Conservation (phyloP, 2,797 vertebrate species). For the Taenioides sp. region DNA sequence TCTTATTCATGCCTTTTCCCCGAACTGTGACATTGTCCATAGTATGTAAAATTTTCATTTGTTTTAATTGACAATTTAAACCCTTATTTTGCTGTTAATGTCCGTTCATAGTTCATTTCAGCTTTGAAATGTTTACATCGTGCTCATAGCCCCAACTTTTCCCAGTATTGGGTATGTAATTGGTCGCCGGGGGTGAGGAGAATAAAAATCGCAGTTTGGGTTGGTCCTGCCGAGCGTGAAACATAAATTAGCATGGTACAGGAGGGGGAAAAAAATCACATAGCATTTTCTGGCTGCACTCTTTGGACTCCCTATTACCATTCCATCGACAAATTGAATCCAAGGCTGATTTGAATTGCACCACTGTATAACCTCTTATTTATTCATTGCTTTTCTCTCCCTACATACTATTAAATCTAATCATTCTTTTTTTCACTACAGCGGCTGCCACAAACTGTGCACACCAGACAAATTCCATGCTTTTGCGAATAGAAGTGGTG, state of each 20-base stretch:
- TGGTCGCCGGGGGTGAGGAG: constrained; percentile 31
- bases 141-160: neutral
- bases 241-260: constrained; percentile 72
- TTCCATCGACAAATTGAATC: constrained; percentile 77
- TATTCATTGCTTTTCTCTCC: constrained; percentile 80
- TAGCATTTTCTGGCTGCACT: constrained; percentile 66
- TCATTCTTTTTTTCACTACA: constrained; percentile 64
- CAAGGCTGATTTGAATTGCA: constrained; percentile 80
- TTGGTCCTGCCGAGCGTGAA: constrained; percentile 68
- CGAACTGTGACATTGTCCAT: too few species aligned
- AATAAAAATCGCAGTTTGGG: constrained; percentile 46
- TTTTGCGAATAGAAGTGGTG: constrained; percentile 40
- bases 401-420: constrained; percentile 77
- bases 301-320: constrained; percentile 65
- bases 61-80: neutral
- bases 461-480: constrained; percentile 47
- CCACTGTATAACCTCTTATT: constrained; percentile 77
- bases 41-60: too few species aligned
- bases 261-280: constrained; percentile 61
- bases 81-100: neutral
- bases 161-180: constrained; percentile 21
- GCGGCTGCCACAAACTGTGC: constrained; percentile 43
- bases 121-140: neutral
- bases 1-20: too few species aligned
- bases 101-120: neutral